Evolutionary conservation across 2,113 vertebrate species (phyloP).

Genomic region (Indri indri): DNA sequence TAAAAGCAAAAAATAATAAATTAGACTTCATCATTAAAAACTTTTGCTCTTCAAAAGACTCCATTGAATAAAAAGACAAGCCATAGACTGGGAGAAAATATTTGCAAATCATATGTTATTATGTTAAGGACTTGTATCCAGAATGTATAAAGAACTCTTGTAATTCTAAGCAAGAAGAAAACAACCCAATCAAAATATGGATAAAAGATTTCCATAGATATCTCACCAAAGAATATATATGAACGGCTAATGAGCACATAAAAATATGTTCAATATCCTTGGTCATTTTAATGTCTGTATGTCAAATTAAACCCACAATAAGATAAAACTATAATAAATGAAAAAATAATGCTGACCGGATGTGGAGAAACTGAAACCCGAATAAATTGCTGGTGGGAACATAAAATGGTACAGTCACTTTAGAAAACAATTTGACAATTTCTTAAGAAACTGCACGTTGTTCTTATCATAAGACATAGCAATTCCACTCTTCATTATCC

Average conservation of each 20-base stretch:
- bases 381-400: neutral
- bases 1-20: neutral
- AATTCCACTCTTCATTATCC: neutral
- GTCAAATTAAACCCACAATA: neutral
- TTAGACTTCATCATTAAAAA: neutral
- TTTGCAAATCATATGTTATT: neutral
- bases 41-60: neutral
- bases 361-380: neutral
- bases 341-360: neutral
- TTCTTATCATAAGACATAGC: neutral
- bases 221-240: neutral
- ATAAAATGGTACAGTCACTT: neutral
- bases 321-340: neutral
- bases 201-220: neutral
- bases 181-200: neutral
- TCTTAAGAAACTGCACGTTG: neutral
- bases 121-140: neutral
- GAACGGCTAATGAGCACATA: neutral
- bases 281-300: neutral
- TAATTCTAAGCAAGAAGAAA: slow-evolving; percentile 3
- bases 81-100: neutral
- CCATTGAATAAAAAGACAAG: neutral
- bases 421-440: neutral
- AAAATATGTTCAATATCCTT: neutral
- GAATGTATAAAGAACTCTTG: neutral